phyloP scores from a whole-genome alignment of 2,113 vertebrate genomes.

The Phyllopteryx taeniolatus region DNA sequence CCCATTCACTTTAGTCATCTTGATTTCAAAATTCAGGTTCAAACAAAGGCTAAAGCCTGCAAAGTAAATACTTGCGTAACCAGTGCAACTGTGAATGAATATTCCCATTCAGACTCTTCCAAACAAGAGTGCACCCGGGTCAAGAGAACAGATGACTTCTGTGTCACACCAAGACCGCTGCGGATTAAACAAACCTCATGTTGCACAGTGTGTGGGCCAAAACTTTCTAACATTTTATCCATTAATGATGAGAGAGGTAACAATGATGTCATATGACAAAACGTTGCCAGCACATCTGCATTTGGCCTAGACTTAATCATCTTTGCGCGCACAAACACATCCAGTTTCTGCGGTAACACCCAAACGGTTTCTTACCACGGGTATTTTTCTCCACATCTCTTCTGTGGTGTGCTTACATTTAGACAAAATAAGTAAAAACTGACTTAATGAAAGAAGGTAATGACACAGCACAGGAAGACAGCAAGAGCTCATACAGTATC shows the following conservation, averaged over 20 bases:
- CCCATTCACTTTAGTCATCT: neutral
- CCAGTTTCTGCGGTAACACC: neutral
- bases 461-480: too few relatives aligned
- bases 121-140: neutral
- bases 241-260: slow-evolving; percentile 43
- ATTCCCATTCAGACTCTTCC: neutral
- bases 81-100: neutral
- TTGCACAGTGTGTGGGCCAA: neutral
- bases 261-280: slow-evolving; percentile 57
- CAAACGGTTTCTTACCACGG: neutral
- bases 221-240: neutral
- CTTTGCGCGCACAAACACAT: slow-evolving; percentile 12
- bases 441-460: too few relatives aligned
- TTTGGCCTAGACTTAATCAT: slow-evolving; percentile 32
- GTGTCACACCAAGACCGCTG: neutral
- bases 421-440: neutral
- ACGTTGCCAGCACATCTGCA: slow-evolving; percentile 44
- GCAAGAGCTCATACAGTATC: too few relatives aligned
- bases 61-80: slow-evolving; percentile 3
- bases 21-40: neutral
- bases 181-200: neutral
- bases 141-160: neutral
- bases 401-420: neutral
- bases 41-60: neutral
- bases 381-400: neutral